Evolutionary conservation across 2,888 invertebrate genomes (phyloP), one percentile per base, ranked within the genome.

Genomic region (Habrosyne pyritoides): DNA sequence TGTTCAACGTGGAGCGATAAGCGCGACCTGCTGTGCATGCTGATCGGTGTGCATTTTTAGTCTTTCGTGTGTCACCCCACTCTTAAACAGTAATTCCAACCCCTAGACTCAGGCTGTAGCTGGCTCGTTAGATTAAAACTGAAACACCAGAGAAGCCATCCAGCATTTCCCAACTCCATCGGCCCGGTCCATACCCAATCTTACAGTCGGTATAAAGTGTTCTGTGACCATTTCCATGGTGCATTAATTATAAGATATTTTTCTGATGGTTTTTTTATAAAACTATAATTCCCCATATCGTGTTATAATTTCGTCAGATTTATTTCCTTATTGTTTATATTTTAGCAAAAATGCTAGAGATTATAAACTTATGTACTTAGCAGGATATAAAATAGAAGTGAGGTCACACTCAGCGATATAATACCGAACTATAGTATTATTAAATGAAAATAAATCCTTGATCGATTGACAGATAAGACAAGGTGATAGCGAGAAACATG

Each of bases 381-480:
- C 18, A 18, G 14, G 14, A 42, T 42, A 42, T 42, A 18, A 42
- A 42, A 42, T 42, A 42, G 42, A 42, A 42, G n/a, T 42, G 42
- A 18, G 6, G 18, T 42, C 18, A 42, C 42, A 6, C 18, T 2
- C 18, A 18, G 8, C 14, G 14, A 18, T 42, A 26, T 21, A 30
- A 12, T 21, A 28, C 10, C 7, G 10, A n/a, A 33, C 18, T 14
- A 21, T n/a, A n/a, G n/a, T n/a, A n/a, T 28, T 14, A 28, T 12
- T 33, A 51, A 51, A 24, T 18, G 14, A 28, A 21, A 51, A 51
- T 30, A 51, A 51, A 51, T 30, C 28, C 50, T 51, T 28, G 50
- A 51, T 51, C 30, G 30, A 21, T 42, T 18, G 42, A 42, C 18
- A 42, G 42, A 42, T 42, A 42, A 42, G 42, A 42, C 42, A 42